Base-by-base conservation (phyloP, 2,797 vertebrate species). In the Leptatherina wallacei region DNA sequence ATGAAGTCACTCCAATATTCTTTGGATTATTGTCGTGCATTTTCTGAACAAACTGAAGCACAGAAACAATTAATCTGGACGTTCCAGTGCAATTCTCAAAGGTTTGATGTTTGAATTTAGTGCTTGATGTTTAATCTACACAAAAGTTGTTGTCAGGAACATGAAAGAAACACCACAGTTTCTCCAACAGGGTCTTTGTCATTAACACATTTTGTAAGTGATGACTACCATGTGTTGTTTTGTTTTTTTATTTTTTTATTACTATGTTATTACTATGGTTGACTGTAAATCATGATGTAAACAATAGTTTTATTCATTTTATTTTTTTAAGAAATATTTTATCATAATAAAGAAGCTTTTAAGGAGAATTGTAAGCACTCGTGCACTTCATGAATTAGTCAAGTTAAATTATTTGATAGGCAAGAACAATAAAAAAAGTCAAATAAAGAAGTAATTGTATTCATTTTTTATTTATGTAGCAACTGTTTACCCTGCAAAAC, bases 241-340 rank as follows among this genome's bases (percentile, higher is more conserved):
- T 66, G 30, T 32, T 8, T 35, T 35, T 35, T 35, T 35, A 35
- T 67, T 6, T 68, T 77, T 80, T 89, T 65, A 7, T 30, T 83
- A 85, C 77, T 81, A 89, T 67, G 18, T 18, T 84, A 83, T 81
- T 65, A 14, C 38, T 64, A 63, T 29, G 12, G 42, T 73, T 63
- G 24, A 67, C 13, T 73, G 77, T 72, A 54, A 72, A 73, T 75
- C 3, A n/a, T 67, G 1, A 71, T 82, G 64, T 79, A 75, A 68
- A 71, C 18, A 63, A 10, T 49, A 38, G 11, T 68, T 74, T 5
- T 69, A 69, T 82, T 80, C 33, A 72, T 32, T 10, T 69, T 35
- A 72, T 89, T 91, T 90, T 89, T 66, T 88, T 82, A 71, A 77
- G 73, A 27, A 77, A 67, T 33, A 65, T 80, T 83, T 81, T 81